These are phyloP conservation scores for Hylaeus volcanicus DNA, from an alignment of 1,140 invertebrate species.

Conservation along the genomic window DNA sequence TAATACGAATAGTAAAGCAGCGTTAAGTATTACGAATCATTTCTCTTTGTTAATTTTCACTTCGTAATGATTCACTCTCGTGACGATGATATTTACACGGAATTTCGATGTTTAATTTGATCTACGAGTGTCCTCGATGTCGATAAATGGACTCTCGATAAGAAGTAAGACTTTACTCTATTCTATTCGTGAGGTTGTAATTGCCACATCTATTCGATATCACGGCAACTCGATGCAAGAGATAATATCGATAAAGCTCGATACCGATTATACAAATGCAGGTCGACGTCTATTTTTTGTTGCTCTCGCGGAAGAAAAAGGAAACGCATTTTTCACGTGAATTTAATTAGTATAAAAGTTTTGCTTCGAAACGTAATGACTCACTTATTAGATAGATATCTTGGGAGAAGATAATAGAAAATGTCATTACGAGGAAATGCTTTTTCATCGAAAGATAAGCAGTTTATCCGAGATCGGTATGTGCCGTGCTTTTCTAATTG, in stretches of 20 bases:
- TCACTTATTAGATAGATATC: not conserved
- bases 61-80: no score
- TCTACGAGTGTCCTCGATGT: not conserved
- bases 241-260: constrained; percentile 12
- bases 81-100: not conserved
- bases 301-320: not conserved
- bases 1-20: not conserved
- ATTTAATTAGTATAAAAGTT: not conserved
- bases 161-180: not conserved
- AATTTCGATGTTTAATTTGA: not conserved
- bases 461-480: not conserved
- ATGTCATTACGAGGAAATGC: not conserved
- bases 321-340: not conserved
- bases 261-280: not conserved
- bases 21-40: no score
- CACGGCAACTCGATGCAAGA: not conserved
- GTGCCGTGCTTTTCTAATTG: not conserved
- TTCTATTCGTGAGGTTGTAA: not conserved
- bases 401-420: not conserved
- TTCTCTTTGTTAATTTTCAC: no score
- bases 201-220: not conserved
- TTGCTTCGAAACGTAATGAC: not conserved
- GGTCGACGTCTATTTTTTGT: not conserved
- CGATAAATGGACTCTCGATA: not conserved
- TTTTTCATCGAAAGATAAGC: constrained; percentile 1